phyloP scores from a whole-genome alignment of 2,797 vertebrate species.

The Potorous gilbertii region DNA sequence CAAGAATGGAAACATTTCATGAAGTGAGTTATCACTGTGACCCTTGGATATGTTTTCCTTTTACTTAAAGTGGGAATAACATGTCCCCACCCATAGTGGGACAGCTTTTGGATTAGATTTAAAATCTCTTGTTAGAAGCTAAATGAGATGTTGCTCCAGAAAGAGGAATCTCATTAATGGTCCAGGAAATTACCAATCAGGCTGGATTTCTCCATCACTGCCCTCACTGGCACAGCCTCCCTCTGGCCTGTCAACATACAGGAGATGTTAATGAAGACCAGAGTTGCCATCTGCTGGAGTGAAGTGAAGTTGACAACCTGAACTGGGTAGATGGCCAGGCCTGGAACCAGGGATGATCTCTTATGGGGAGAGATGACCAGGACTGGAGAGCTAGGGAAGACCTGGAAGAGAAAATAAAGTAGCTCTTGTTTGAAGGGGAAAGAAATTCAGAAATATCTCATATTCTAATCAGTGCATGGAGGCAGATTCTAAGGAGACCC shows the following conservation, averaged over 20 bases:
- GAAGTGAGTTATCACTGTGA: background rate
- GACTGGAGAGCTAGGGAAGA: slow-evolving; percentile 67
- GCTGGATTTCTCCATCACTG: background rate
- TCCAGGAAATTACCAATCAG: slow-evolving; percentile 60
- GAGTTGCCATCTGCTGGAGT: slow-evolving; percentile 72
- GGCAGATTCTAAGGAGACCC: background rate
- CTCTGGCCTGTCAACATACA: slow-evolving; percentile 76
- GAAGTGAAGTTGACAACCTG: slow-evolving; percentile 75
- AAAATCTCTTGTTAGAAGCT: background rate
- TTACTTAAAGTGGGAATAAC: background rate
- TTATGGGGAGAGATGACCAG: slow-evolving; percentile 53
- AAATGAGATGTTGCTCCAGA: slow-evolving; percentile 16
- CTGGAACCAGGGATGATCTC: slow-evolving; percentile 28
- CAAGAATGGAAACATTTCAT: background rate
- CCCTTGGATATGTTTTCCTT: background rate
- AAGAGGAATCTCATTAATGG: background rate
- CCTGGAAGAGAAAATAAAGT: slow-evolving; percentile 62
- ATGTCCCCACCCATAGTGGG: too few species aligned
- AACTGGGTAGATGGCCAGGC: slow-evolving; percentile 63
- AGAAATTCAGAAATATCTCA: slow-evolving; percentile 22
- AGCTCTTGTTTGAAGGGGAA: slow-evolving; percentile 17
- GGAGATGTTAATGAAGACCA: slow-evolving; percentile 77
- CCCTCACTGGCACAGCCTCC: slow-evolving; percentile 67
- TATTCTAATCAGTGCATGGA: background rate
- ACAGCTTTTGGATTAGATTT: background rate